Percentiles rank a stretch among this genome's conserved stretches.
Conservation (phyloP, 2,888 invertebrate genomes). For the Ceramica pisi region DNA sequence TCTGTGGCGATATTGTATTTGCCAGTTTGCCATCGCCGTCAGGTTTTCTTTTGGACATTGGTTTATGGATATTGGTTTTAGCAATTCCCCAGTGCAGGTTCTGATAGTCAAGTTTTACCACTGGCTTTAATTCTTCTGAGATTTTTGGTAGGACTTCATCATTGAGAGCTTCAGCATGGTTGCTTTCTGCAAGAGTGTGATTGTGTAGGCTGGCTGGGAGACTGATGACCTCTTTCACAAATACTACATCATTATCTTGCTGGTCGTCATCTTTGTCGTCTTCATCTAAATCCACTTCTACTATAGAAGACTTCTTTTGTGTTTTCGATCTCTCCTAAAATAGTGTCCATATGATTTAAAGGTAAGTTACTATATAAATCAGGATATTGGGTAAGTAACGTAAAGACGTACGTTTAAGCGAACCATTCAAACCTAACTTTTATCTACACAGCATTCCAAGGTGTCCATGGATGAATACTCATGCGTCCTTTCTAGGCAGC, state of each 20-base stretch:
- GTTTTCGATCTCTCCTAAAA: slow-evolving; percentile 78
- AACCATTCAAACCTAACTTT: not conserved
- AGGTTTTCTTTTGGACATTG: slow-evolving; percentile 70
- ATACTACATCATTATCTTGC: slow-evolving; percentile 82
- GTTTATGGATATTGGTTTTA: slow-evolving; percentile 68
- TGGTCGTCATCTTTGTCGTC: slow-evolving; percentile 72
- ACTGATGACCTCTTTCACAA: slow-evolving; percentile 79
- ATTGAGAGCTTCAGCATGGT: slow-evolving; percentile 70
- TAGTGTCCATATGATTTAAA: not conserved
- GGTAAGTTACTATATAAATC: not conserved
- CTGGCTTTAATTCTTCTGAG: slow-evolving; percentile 89
- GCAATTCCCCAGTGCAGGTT: slow-evolving; percentile 87
- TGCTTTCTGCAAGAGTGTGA: slow-evolving; percentile 72
- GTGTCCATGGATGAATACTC: not conserved
- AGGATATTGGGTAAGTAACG: not conserved
- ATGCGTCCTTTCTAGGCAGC: not conserved
- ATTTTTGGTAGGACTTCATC: slow-evolving; percentile 79
- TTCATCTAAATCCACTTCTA: slow-evolving; percentile 81
- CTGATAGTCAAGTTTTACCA: slow-evolving; percentile 90
- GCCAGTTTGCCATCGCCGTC: slow-evolving; percentile 77
- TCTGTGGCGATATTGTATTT: slow-evolving; percentile 79
- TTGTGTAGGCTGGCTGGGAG: slow-evolving; percentile 77
- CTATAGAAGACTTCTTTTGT: slow-evolving; percentile 74
- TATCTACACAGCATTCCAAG: slow-evolving; percentile 16
- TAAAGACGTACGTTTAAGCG: not conserved